These are phyloP conservation scores for Alca torda DNA, from an alignment of 2,797 vertebrate genomes.

Conservation along the genomic window DNA sequence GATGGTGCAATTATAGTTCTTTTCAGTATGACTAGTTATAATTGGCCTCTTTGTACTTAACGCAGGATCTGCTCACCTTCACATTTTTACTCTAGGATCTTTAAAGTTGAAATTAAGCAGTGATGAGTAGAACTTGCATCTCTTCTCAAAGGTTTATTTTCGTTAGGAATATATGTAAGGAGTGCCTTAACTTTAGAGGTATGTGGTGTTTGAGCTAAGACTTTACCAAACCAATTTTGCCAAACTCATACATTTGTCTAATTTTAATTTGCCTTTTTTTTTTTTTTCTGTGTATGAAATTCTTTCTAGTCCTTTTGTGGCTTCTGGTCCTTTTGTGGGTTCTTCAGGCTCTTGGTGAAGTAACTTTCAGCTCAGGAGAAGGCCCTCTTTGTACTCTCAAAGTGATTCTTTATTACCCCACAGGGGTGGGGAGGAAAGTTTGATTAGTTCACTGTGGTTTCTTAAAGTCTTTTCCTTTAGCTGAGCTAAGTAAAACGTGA, in stretches of 20 bases:
- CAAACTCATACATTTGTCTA: background rate
- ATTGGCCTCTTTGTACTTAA: background rate
- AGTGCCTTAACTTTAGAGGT: background rate
- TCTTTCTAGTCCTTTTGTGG: background rate
- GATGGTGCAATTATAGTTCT: background rate
- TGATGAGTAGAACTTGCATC: background rate
- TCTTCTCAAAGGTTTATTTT: background rate
- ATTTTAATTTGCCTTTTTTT: background rate
- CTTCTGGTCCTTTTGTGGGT: background rate
- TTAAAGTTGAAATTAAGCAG: background rate
- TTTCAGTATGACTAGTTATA: background rate
- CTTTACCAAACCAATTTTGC: background rate
- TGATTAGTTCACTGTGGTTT: background rate
- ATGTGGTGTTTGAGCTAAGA: background rate
- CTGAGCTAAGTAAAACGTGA: background rate
- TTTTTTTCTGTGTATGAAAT: background rate
- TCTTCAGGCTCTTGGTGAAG: background rate
- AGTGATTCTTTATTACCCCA: background rate
- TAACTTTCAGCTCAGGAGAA: background rate
- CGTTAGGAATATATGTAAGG: background rate
- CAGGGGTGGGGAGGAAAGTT: fast-evolving
- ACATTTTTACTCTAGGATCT: background rate
- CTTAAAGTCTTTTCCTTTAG: background rate
- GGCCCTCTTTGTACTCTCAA: background rate
- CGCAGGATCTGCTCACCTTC: background rate